A percentile compares a stretch with the other conserved stretches of the same genome.
Conservation (phyloP, 2,113 vertebrate species). For the Rhodinocichla rosea region DNA sequence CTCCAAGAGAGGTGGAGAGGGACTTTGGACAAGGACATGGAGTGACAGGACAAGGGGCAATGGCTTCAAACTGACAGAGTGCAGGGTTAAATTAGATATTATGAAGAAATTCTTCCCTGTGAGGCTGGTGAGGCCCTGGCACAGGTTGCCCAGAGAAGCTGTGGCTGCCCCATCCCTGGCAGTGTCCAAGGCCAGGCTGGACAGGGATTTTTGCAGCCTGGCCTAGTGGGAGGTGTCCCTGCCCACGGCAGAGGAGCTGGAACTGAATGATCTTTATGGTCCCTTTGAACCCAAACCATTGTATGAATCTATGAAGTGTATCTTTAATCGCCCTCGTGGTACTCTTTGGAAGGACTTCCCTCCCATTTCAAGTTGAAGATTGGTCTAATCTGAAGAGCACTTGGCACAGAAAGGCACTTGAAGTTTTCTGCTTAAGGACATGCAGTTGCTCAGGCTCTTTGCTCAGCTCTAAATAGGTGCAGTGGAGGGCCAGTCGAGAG, state of each 20-base stretch:
- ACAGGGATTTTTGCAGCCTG: neutral
- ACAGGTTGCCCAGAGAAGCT: neutral
- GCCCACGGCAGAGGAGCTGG: neutral
- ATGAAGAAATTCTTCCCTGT: neutral
- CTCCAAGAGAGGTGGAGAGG: neutral
- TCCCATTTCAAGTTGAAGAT: neutral
- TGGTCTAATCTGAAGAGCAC: neutral
- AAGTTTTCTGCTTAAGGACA: neutral
- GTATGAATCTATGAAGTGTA: neutral
- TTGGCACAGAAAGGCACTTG: neutral
- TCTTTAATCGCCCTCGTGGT: neutral
- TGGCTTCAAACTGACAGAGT: neutral
- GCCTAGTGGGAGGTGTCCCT: neutral
- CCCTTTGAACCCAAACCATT: neutral
- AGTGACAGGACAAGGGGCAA: neutral
- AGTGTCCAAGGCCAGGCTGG: neutral
- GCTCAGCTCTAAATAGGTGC: constrained; percentile 1
- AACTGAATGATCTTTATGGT: neutral
- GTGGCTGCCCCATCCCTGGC: neutral
- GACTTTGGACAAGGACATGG: neutral
- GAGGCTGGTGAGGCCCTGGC: neutral
- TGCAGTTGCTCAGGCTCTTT: neutral
- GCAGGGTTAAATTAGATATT: neutral
- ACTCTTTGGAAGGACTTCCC: neutral
- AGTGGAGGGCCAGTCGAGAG: neutral